Evolutionary conservation across 2,797 vertebrate species (phyloP), one percentile per base, ranked within the genome.

Genomic region (Myotis daubentonii): DNA sequence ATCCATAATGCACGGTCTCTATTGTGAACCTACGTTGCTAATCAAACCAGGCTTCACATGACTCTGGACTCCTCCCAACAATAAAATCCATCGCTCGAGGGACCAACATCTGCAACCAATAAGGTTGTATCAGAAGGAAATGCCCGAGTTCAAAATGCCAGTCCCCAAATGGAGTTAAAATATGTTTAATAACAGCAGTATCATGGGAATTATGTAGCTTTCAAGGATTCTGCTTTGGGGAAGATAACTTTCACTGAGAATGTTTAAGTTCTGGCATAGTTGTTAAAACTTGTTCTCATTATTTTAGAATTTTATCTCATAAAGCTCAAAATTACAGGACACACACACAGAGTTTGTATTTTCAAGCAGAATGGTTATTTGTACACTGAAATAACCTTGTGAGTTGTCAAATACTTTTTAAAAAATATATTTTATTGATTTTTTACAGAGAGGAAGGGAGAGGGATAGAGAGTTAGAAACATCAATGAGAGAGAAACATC

Each of bases 231-330:
- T 75, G 10, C 81, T 93, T 85, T 74, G n/a, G 81, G 25, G 44
- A 49, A 91, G 75, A 79, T 10, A 33, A 6, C 53, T 66, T 93
- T 80, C 33, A 8, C 83, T 83, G 68, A 91, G 70, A 53, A 47
- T 49, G 25, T 33, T n/a, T 84, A 87, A 92, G 86, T 78, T 28
- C 62, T 94, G 55, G 30, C 38, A 78, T 91, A 33, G 55, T 78
- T 62, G 47, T 89, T 83, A 65, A 84, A 95, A 95, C 20, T 70
- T 57, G 36, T 60, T 72, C 38, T 85, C 20, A 92, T 91, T 87
- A 75, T 60, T 88, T 86, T 92, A 17, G 55, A 28, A 38, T 80
- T 53, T 86, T 49, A 83, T 41, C 23, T 72, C 47, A 57, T 53
- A 82, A 88, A 82, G 13, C 44, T 92, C 16, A 87, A 70, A 94